A percentile compares a stretch with the other conserved stretches of the same genome.
These are phyloP conservation scores for Lathronympha strigana DNA, from an alignment of 2,888 invertebrate genomes.

Conservation along the genomic window DNA sequence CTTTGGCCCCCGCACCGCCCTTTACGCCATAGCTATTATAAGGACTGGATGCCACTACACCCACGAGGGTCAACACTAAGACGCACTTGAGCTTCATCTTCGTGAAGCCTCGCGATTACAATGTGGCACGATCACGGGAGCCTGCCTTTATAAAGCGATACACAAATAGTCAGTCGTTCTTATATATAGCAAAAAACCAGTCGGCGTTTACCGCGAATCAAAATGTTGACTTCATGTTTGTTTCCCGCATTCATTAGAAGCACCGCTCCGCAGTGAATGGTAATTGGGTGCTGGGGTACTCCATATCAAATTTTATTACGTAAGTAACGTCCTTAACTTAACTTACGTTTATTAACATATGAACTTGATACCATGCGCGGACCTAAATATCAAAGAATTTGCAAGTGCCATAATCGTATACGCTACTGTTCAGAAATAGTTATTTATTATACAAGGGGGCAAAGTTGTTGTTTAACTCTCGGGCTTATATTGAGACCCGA, in stretches of 20 bases:
- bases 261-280: slow-evolving; percentile 53
- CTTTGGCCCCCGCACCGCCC: slow-evolving; percentile 69
- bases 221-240: slow-evolving; percentile 67
- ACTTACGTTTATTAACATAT: slow-evolving; percentile 39
- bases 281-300: slow-evolving; percentile 50
- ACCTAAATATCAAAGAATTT: slow-evolving; percentile 8
- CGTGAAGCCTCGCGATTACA: slow-evolving; percentile 72
- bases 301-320: slow-evolving; percentile 58
- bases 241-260: slow-evolving; percentile 61
- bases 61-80: slow-evolving; percentile 61
- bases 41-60: slow-evolving; percentile 65
- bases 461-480: too few relatives aligned
- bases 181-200: slow-evolving; percentile 74
- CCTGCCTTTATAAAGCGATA: slow-evolving; percentile 79
- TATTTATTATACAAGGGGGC: too few relatives aligned
- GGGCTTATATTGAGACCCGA: too few relatives aligned
- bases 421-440: slow-evolving; percentile 16
- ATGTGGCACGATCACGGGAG: slow-evolving; percentile 65
- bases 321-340: slow-evolving; percentile 50
- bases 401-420: slow-evolving; percentile 8
- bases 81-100: slow-evolving; percentile 75
- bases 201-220: slow-evolving; percentile 71
- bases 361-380: slow-evolving; percentile 18
- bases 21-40: slow-evolving; percentile 71
- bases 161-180: slow-evolving; percentile 71